Percentiles rank a stretch among this genome's conserved stretches.
Conservation (phyloP, 2,113 vertebrate species). For the Diglossa brunneiventris region DNA sequence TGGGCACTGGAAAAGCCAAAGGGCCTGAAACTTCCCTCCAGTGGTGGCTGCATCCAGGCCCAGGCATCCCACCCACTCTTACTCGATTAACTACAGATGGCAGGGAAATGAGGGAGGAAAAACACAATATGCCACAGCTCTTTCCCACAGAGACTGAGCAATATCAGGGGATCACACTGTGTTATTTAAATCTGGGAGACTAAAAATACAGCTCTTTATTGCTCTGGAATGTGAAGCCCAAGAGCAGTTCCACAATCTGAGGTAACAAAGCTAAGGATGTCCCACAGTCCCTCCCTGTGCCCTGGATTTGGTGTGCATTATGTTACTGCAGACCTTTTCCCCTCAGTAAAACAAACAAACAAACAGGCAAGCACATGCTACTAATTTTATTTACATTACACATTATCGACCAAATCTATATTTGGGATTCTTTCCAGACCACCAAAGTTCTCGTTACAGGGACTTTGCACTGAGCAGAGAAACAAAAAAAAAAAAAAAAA, state of each 20-base stretch:
- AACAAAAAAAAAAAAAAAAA: neutral
- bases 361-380: slow-evolving; percentile 68
- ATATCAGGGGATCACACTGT: slow-evolving; percentile 11
- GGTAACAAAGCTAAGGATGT: slow-evolving; percentile 35
- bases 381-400: slow-evolving; percentile 91
- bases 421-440: slow-evolving; percentile 86
- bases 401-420: slow-evolving; percentile 77
- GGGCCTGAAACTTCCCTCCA: neutral
- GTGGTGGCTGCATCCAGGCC: neutral
- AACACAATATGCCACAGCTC: neutral
- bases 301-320: slow-evolving; percentile 49
- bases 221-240: slow-evolving; percentile 35
- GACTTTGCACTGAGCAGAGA: slow-evolving; percentile 42
- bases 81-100: neutral
- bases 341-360: slow-evolving; percentile 49
- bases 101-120: neutral
- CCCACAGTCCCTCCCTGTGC: slow-evolving; percentile 2
- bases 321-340: slow-evolving; percentile 63
- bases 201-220: slow-evolving; percentile 51
- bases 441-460: slow-evolving; percentile 68
- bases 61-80: neutral
- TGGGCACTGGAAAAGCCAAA: neutral
- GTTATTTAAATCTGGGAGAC: slow-evolving; percentile 45
- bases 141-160: slow-evolving; percentile 9
- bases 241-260: slow-evolving; percentile 8